Evolutionary conservation across 1,140 invertebrate species (phyloP).

Genomic region (Amphibalanus amphitrite): DNA sequence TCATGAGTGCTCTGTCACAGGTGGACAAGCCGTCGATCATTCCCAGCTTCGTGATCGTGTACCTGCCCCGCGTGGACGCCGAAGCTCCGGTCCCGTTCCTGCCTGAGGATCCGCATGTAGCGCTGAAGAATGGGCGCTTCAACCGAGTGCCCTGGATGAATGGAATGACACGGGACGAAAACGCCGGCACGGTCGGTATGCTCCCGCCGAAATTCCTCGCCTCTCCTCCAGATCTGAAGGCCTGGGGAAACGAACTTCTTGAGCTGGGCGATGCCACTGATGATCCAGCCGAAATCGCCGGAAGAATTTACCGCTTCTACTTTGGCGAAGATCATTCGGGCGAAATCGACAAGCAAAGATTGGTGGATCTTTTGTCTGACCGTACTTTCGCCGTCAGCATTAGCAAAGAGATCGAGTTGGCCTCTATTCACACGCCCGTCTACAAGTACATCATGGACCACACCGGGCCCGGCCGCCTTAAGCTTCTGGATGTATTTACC

Average conservation of each 20-base stretch:
- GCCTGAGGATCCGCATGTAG: constrained; percentile 21
- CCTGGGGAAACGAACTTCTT: background rate
- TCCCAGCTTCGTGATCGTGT: background rate
- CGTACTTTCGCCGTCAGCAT: background rate
- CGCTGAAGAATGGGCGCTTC: constrained; percentile 25
- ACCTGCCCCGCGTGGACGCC: constrained; percentile 4
- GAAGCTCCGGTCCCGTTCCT: constrained; percentile 21
- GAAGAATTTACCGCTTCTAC: background rate
- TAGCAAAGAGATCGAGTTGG: background rate
- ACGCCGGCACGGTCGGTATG: constrained; percentile 13
- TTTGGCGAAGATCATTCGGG: background rate
- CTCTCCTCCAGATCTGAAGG: background rate
- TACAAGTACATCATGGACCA: constrained; percentile 7
- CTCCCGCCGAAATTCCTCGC: too few species aligned
- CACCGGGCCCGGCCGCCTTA: background rate
- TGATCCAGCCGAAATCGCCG: background rate
- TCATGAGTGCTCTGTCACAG: background rate
- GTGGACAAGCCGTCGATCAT: background rate
- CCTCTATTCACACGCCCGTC: constrained; percentile 22
- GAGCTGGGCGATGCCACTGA: background rate
- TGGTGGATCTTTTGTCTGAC: background rate
- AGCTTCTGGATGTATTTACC: background rate
- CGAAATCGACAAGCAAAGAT: too few species aligned
- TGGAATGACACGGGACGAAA: constrained; percentile 39
- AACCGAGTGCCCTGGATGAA: constrained; percentile 38